phyloP scores from a whole-genome alignment of 2,797 vertebrate genomes.

The Vultur gryphus region DNA sequence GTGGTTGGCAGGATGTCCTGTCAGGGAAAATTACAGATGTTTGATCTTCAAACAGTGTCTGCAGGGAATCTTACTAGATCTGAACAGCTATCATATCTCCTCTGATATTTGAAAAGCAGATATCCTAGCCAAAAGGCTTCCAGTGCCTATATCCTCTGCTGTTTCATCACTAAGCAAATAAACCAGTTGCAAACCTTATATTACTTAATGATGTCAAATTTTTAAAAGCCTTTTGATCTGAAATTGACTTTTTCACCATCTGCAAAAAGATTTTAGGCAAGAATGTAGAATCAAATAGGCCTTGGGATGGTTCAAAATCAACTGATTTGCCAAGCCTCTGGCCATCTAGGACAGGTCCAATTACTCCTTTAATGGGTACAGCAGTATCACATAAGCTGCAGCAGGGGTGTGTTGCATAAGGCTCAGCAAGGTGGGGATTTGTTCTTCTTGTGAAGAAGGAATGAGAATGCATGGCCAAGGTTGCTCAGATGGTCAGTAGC shows the following conservation, averaged over 20 bases:
- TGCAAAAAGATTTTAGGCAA: background rate
- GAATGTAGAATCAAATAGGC: background rate
- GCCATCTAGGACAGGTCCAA: background rate
- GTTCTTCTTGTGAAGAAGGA: background rate
- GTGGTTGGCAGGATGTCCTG: background rate
- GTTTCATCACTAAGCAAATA: slow-evolving; percentile 7
- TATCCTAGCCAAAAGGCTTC: background rate
- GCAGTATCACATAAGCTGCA: background rate
- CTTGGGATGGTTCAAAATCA: background rate
- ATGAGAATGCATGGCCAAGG: background rate
- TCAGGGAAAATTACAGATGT: background rate
- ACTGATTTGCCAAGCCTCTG: background rate
- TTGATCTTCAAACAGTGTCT: background rate
- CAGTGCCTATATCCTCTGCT: background rate
- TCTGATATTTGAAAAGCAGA: background rate
- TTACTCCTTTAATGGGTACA: background rate
- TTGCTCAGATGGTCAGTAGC: background rate
- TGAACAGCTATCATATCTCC: background rate
- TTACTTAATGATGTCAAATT: background rate
- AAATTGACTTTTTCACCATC: background rate
- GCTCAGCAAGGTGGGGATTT: background rate
- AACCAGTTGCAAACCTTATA: background rate
- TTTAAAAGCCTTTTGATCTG: background rate
- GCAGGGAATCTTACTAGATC: background rate
- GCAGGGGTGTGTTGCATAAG: background rate